These are phyloP conservation scores for Baronia brevicornis DNA, from an alignment of 2,888 invertebrate genomes.

Conservation along the genomic window DNA sequence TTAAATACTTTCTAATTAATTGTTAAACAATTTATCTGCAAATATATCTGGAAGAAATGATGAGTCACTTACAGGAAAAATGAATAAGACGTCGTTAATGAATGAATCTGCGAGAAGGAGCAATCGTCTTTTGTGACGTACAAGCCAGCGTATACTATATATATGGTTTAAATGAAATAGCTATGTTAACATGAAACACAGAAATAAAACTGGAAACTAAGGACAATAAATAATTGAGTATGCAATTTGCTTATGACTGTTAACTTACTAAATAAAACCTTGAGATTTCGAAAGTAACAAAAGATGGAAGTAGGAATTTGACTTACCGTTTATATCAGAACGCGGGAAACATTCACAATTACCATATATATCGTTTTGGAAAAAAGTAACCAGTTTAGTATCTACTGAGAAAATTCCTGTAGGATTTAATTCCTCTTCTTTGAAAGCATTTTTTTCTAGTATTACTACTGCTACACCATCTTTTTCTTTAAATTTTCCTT, in stretches of 20 bases:
- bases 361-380: constrained; percentile 90
- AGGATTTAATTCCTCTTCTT: constrained; percentile 74
- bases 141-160: too few species aligned
- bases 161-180: too few species aligned
- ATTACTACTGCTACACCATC: constrained; percentile 81
- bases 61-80: too few species aligned
- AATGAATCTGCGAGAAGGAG: too few species aligned
- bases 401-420: constrained; percentile 78
- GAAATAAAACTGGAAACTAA: constrained; percentile 13
- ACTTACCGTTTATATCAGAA: constrained; percentile 78
- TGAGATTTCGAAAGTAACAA: constrained; percentile 36
- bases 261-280: constrained; percentile 24
- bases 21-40: too few species aligned
- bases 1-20: too few species aligned
- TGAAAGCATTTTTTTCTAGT: constrained; percentile 89
- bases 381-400: constrained; percentile 76
- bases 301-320: constrained; percentile 17
- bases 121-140: too few species aligned
- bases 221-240: constrained; percentile 11
- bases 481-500: constrained; percentile 79
- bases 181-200: constrained; percentile 3
- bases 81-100: too few species aligned
- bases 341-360: constrained; percentile 84
- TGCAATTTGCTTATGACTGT: constrained; percentile 28
- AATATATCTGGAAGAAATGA: too few species aligned